Percentiles rank a stretch among this genome's conserved stretches.
Conservation (phyloP, 2,888 invertebrate species). For the Campaea margaritaria region DNA sequence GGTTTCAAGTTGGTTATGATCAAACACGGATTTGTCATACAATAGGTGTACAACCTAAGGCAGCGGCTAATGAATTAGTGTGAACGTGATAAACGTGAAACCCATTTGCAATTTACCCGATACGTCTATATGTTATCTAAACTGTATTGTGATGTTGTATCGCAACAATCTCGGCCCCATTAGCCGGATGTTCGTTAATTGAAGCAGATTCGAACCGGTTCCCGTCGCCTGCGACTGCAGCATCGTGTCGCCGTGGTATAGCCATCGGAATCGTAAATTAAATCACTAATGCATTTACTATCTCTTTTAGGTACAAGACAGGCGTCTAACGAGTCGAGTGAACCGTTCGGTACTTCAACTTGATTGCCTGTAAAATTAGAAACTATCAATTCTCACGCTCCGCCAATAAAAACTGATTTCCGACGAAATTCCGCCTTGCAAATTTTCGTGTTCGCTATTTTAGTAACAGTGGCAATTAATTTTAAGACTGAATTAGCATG, state of each 20-base stretch:
- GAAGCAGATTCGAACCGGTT: constrained; percentile 52
- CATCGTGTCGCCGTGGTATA: constrained; percentile 12
- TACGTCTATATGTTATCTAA: constrained; percentile 30
- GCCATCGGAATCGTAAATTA: constrained; percentile 46
- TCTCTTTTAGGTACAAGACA: constrained; percentile 30
- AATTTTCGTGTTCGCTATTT: constrained; percentile 27
- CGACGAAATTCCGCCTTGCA: constrained; percentile 8
- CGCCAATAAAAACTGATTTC: constrained; percentile 26
- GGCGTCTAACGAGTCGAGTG: constrained; percentile 9
- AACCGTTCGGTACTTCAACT: background rate
- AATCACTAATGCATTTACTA: constrained; percentile 42
- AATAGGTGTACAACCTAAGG: constrained; percentile 18
- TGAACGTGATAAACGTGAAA: constrained; percentile 21
- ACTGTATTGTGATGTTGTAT: constrained; percentile 55
- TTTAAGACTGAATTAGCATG: constrained; percentile 31
- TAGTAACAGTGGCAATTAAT: constrained; percentile 27
- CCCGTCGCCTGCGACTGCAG: constrained; percentile 32
- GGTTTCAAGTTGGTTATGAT: constrained; percentile 42
- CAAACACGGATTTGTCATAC: constrained; percentile 32
- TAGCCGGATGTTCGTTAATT: constrained; percentile 65
- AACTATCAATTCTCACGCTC: constrained; percentile 48
- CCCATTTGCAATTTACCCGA: constrained; percentile 19
- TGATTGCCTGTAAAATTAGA: constrained; percentile 29
- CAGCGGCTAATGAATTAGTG: constrained; percentile 32
- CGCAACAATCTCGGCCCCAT: constrained; percentile 48